Percentiles rank a stretch among this genome's conserved stretches.
These are phyloP conservation scores for Euproctis similis DNA, from an alignment of 2,888 invertebrate genomes.

Conservation along the genomic window DNA sequence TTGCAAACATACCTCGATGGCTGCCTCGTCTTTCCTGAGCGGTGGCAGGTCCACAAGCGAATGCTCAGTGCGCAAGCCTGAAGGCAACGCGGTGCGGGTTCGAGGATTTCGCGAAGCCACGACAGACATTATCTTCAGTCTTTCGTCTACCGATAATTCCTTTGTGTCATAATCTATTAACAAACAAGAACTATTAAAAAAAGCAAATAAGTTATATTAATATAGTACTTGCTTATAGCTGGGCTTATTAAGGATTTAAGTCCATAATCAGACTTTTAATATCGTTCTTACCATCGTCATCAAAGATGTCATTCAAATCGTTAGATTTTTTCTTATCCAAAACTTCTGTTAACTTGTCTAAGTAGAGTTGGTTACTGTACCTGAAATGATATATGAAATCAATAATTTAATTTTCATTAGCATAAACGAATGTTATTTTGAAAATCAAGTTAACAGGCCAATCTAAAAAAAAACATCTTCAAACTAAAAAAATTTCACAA, in stretches of 20 bases:
- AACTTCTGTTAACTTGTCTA: conserved; percentile 82
- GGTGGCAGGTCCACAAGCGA: conserved; percentile 58
- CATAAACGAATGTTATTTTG: too few species aligned
- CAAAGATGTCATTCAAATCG: conserved; percentile 50
- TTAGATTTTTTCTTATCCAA: conserved; percentile 68
- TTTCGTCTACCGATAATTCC: conserved; percentile 80
- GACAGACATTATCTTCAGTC: conserved; percentile 87
- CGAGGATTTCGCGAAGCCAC: conserved; percentile 83
- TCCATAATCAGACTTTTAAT: too few species aligned
- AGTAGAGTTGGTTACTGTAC: conserved; percentile 80
- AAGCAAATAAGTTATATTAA: too few species aligned
- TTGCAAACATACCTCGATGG: conserved; percentile 43
- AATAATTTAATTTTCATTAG: not conserved
- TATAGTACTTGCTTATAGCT: too few species aligned
- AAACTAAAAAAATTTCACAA: too few species aligned
- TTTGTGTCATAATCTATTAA: conserved; percentile 29
- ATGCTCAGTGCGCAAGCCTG: conserved; percentile 66
- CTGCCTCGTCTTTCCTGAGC: conserved; percentile 46
- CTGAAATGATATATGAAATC: conserved; percentile 35
- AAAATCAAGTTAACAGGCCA: too few species aligned
- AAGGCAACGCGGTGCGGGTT: conserved; percentile 81
- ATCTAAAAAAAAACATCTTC: too few species aligned
- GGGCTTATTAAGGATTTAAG: too few species aligned
- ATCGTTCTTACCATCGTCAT: conserved; percentile 32
- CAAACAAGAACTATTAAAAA: too few species aligned